A percentile compares a stretch with the other conserved stretches of the same genome.
Evolutionary conservation across 2,797 vertebrate genomes (phyloP).

Genomic region (Apogon talboti): DNA sequence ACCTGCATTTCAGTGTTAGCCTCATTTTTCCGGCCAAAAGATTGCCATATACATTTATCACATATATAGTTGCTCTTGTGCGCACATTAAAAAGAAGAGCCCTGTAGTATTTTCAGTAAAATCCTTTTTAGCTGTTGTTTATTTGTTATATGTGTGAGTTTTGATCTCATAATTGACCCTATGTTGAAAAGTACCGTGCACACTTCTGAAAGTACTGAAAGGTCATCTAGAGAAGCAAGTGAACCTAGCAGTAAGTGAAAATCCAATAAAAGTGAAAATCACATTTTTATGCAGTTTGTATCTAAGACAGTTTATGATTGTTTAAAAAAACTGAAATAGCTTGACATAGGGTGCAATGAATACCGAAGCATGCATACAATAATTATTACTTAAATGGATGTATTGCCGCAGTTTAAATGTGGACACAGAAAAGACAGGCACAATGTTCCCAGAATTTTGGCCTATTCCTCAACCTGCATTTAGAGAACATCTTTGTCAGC

Average conservation of each 20-base stretch:
- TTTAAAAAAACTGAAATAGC: background rate
- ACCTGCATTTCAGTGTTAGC: no score
- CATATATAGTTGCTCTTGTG: no score
- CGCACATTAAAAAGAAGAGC: no score
- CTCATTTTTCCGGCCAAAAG: no score
- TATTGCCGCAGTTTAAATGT: background rate
- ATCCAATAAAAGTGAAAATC: background rate
- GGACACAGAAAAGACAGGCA: background rate
- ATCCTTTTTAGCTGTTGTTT: background rate
- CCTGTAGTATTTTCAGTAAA: background rate
- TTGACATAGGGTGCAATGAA: no score
- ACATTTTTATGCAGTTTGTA: background rate
- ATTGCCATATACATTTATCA: no score
- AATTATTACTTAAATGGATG: background rate
- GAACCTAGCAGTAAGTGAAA: background rate
- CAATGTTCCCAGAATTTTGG: background rate
- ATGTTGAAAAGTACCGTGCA: background rate
- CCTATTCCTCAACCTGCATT: slow-evolving; percentile 5
- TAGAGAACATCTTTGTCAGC: slow-evolving; percentile 15
- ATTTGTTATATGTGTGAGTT: background rate
- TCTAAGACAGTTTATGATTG: background rate
- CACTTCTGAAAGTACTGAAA: background rate
- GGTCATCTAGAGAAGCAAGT: background rate
- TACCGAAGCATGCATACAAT: background rate
- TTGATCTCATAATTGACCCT: background rate